Evolutionary conservation across 2,888 invertebrate species (phyloP).

Genomic region (Azorinus chamasolen): DNA sequence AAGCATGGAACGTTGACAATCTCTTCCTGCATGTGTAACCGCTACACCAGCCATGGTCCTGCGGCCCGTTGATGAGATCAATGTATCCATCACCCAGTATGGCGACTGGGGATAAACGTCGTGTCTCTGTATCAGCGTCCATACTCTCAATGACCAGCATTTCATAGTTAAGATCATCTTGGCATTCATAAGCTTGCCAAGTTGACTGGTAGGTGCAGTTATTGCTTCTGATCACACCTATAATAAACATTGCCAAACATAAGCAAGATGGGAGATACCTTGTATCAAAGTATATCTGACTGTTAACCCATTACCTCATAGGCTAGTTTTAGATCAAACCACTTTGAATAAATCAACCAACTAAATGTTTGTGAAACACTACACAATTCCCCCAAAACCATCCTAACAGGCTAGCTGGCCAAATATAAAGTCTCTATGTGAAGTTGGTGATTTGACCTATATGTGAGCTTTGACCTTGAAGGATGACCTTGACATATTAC

Average conservation of each 20-base stretch:
- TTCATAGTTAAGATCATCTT: constrained; percentile 70
- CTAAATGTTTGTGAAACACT: too few species aligned
- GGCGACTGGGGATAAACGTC: constrained; percentile 81
- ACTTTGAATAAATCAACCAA: too few species aligned
- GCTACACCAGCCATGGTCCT: constrained; percentile 85
- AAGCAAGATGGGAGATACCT: too few species aligned
- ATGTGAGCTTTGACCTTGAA: too few species aligned
- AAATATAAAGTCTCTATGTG: too few species aligned
- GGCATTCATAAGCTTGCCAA: constrained; percentile 81
- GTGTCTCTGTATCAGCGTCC: constrained; percentile 83
- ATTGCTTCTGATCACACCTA: constrained; percentile 78
- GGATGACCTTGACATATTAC: too few species aligned
- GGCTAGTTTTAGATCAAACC: too few species aligned
- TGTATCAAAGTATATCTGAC: too few species aligned
- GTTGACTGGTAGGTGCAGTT: constrained; percentile 61
- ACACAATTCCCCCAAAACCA: too few species aligned
- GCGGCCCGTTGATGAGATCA: constrained; percentile 85
- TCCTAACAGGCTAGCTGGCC: too few species aligned
- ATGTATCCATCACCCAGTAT: constrained; percentile 74
- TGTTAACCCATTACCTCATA: too few species aligned
- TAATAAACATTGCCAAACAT: background rate
- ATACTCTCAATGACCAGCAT: constrained; percentile 82
- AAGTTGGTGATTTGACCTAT: too few species aligned
- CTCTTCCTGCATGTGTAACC: constrained; percentile 84
- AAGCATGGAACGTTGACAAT: constrained; percentile 80